Conservation (phyloP, 1,140 invertebrate species). For the Atopsyche davidsoni region DNA sequence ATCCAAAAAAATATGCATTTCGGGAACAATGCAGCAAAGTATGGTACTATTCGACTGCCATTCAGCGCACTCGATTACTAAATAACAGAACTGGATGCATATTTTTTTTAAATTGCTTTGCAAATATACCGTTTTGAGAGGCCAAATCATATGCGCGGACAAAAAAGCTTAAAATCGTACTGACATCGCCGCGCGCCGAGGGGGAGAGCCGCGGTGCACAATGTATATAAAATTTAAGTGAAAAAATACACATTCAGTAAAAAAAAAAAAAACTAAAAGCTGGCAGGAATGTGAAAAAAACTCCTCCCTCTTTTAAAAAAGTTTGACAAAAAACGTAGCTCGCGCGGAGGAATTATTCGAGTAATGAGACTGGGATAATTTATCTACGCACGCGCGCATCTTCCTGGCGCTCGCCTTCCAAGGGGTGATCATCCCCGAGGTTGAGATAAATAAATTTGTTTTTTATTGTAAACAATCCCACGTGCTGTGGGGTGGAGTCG, state of each 20-base stretch:
- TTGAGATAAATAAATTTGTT: slow-evolving; percentile 23
- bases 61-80: no score
- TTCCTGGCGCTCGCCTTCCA: slow-evolving; percentile 13
- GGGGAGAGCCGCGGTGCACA: no score
- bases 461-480: slow-evolving; percentile 14
- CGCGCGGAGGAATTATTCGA: slow-evolving; percentile 25
- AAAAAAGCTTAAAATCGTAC: no score
- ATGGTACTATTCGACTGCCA: slow-evolving; percentile 1
- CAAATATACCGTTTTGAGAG: no score
- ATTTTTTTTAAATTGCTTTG: no score
- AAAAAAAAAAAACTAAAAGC: slow-evolving; percentile 26
- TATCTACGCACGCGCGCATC: slow-evolving; percentile 27
- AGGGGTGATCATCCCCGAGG: slow-evolving; percentile 17
- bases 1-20: slow-evolving; percentile 21
- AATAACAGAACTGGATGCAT: no score
- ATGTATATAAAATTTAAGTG: no score
- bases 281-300: slow-evolving; percentile 18
- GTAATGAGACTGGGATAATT: slow-evolving; percentile 28
- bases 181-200: no score
- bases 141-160: no score
- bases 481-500: slow-evolving; percentile 10
- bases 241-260: no score
- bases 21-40: slow-evolving; percentile 14
- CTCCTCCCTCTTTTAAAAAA: slow-evolving; percentile 23
- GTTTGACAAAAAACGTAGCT: slow-evolving; percentile 19